Conservation (phyloP, 2,113 vertebrate genomes). For the Cynopterus brachyotis region DNA sequence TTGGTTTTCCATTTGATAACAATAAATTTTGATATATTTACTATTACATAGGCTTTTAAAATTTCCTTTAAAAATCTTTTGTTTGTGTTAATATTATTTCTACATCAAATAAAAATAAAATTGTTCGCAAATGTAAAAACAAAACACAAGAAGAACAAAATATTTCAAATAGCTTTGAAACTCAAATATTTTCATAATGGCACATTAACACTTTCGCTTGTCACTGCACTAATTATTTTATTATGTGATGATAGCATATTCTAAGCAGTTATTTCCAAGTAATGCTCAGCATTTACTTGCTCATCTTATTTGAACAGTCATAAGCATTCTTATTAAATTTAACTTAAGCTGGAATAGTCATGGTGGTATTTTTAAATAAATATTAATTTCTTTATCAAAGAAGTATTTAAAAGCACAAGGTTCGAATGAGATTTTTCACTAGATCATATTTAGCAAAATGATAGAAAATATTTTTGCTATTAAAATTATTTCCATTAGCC, state of each 20-base stretch:
- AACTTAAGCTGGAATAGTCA: not conserved
- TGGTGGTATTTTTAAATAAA: not conserved
- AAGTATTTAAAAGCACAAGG: not conserved
- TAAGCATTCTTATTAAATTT: not conserved
- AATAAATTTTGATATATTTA: not conserved
- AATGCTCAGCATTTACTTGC: not conserved
- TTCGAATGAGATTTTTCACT: not conserved
- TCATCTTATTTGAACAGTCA: not conserved
- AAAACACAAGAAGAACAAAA: not conserved
- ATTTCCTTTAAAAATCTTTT: not conserved
- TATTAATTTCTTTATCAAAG: not conserved
- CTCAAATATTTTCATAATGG: not conserved
- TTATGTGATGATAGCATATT: not conserved
- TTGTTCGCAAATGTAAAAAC: not conserved
- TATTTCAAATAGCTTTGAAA: not conserved
- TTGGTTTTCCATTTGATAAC: not conserved
- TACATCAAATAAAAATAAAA: not conserved
- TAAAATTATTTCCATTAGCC: not conserved
- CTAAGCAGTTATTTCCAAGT: not conserved
- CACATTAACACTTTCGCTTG: not conserved
- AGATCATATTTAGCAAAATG: not conserved
- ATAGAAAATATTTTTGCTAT: not conserved
- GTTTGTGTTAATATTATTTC: not conserved
- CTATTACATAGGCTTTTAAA: not conserved
- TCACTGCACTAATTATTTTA: not conserved